phyloP scores from a whole-genome alignment of 2,797 vertebrate genomes.

The Myotis daubentonii region DNA sequence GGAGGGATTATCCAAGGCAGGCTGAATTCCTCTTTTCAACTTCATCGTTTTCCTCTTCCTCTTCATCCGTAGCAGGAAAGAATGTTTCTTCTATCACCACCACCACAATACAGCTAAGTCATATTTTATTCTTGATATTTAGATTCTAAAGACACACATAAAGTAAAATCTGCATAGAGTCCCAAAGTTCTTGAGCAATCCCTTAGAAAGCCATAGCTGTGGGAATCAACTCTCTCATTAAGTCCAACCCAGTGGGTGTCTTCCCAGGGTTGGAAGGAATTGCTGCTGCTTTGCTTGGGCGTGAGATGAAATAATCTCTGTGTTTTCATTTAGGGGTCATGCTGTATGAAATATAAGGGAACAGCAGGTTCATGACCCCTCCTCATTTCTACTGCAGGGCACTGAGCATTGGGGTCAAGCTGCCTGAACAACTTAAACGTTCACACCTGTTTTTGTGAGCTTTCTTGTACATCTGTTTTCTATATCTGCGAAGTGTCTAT shows the following conservation, averaged over 20 bases:
- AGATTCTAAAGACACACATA: constrained; percentile 3
- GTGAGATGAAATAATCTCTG: not conserved
- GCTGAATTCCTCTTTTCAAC: not conserved
- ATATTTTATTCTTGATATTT: constrained; percentile 17
- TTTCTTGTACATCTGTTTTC: not conserved
- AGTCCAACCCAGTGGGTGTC: not conserved
- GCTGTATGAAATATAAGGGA: not conserved
- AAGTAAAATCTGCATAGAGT: not conserved
- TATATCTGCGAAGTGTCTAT: not conserved
- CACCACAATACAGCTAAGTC: not conserved
- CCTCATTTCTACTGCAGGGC: not conserved
- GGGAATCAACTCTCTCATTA: not conserved
- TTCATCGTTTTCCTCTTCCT: not conserved
- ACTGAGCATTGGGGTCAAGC: not conserved
- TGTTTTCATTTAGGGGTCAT: not conserved
- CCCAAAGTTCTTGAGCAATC: not conserved
- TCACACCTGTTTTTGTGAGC: not conserved
- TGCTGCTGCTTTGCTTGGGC: not conserved
- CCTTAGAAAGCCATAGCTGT: not conserved
- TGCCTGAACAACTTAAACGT: not conserved
- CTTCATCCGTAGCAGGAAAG: not conserved
- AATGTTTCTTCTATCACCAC: not conserved
- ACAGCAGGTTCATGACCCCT: not conserved
- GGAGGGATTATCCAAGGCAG: not conserved
- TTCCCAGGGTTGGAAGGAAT: not conserved